phyloP scores from a whole-genome alignment of 2,888 invertebrate genomes.

The Helleia helle region DNA sequence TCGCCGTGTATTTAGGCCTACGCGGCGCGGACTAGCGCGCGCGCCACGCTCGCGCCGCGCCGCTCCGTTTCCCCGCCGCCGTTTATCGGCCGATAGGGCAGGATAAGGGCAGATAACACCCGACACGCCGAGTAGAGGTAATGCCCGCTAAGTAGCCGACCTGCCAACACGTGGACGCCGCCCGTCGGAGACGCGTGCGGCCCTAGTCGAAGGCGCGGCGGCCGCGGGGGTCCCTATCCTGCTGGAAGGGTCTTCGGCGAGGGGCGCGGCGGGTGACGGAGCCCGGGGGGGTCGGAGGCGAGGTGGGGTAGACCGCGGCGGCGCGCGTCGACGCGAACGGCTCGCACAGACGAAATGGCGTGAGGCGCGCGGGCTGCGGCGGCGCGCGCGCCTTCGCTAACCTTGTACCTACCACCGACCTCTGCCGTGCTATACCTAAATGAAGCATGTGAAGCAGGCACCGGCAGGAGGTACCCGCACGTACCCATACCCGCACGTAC shows the following conservation, averaged over 20 bases:
- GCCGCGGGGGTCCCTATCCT: too few species aligned
- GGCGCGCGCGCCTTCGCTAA: constrained; percentile 26
- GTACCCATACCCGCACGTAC: constrained; percentile 26
- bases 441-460: constrained; percentile 32
- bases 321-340: constrained; percentile 35
- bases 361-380: constrained; percentile 11
- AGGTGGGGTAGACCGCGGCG: constrained; percentile 9
- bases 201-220: too few species aligned
- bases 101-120: constrained; percentile 21
- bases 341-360: constrained; percentile 44
- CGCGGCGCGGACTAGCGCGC: constrained; percentile 21
- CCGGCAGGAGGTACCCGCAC: too few species aligned
- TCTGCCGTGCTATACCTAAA: constrained; percentile 38
- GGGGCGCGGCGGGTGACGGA: background rate
- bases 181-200: background rate
- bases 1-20: constrained; percentile 57
- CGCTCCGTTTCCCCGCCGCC: constrained; percentile 20
- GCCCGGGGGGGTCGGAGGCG: background rate
- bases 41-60: constrained; percentile 17
- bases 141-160: background rate
- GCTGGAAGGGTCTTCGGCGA: too few species aligned
- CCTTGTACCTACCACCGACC: constrained; percentile 32
- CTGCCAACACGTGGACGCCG: constrained; percentile 12
- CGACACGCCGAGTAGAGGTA: background rate
- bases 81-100: constrained; percentile 19